Conservation (phyloP, 2,888 invertebrate genomes). For the Campoplex nolae region DNA sequence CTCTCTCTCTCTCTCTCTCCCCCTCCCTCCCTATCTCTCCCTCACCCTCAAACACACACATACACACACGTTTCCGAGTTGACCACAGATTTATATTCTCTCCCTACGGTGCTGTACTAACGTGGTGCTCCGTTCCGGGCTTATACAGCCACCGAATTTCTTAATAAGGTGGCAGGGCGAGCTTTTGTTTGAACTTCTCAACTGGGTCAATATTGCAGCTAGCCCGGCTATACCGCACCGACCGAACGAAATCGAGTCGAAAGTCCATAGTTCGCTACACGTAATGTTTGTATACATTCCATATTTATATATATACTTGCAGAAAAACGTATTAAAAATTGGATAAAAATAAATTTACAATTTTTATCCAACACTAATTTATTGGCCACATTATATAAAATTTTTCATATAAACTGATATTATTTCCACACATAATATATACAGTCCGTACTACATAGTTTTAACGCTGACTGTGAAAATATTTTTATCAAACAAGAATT, state of each 20-base stretch:
- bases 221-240: slow-evolving; percentile 36
- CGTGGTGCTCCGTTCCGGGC: slow-evolving; percentile 47
- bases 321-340: neutral
- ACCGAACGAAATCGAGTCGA: slow-evolving; percentile 43
- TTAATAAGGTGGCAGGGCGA: slow-evolving; percentile 71
- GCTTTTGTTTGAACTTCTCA: slow-evolving; percentile 71
- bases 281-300: neutral
- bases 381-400: neutral
- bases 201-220: slow-evolving; percentile 69
- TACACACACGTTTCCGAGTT: slow-evolving; percentile 39
- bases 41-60: neutral
- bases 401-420: neutral
- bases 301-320: neutral
- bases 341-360: neutral
- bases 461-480: neutral
- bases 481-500: neutral
- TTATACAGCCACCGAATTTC: slow-evolving; percentile 70
- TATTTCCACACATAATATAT: neutral
- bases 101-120: slow-evolving; percentile 54
- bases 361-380: neutral
- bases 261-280: slow-evolving; percentile 48
- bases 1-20: too few relatives aligned
- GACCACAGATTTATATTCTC: slow-evolving; percentile 72
- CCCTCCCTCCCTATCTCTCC: too few relatives aligned
- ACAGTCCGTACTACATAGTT: too few relatives aligned